phyloP scores from a whole-genome alignment of 1,140 invertebrate species.

The Diuraphis noxia region DNA sequence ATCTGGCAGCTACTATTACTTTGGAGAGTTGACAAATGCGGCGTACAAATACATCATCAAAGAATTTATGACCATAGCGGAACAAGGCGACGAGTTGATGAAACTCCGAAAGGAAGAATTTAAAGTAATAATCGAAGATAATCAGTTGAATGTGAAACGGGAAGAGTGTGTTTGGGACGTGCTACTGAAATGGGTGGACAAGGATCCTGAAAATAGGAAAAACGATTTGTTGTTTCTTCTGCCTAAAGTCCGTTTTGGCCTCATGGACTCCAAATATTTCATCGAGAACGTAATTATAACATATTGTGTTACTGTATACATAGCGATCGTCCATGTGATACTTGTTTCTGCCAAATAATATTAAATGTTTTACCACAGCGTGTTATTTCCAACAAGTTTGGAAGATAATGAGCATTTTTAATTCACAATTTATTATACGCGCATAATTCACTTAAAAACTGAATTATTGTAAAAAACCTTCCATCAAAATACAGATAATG shows the following conservation, averaged over 20 bases:
- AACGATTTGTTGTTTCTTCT: constrained; percentile 73
- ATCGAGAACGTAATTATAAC: constrained; percentile 65
- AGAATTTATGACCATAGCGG: constrained; percentile 69
- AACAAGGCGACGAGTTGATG: constrained; percentile 73
- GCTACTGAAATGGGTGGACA: constrained; percentile 68
- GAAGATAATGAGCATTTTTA: too few relatives aligned
- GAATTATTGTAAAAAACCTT: too few relatives aligned
- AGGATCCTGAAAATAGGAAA: constrained; percentile 68
- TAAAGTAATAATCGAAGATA: constrained; percentile 71
- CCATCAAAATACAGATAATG: too few relatives aligned
- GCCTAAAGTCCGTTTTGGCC: constrained; percentile 77
- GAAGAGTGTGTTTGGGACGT: constrained; percentile 72
- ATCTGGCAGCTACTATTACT: constrained; percentile 68
- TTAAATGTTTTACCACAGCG: too few relatives aligned
- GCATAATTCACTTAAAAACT: too few relatives aligned
- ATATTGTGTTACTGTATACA: too few relatives aligned
- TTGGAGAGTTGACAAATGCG: constrained; percentile 67
- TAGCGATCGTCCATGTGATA: too few relatives aligned
- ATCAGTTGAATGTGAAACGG: constrained; percentile 67
- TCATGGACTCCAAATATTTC: constrained; percentile 81
- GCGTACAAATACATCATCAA: constrained; percentile 73
- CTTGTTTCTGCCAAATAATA: too few relatives aligned
- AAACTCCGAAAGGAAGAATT: constrained; percentile 71
- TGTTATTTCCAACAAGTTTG: too few relatives aligned
- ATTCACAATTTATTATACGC: too few relatives aligned